phyloP scores from a whole-genome alignment of 1,140 invertebrate species.

The Halesus radiatus region DNA sequence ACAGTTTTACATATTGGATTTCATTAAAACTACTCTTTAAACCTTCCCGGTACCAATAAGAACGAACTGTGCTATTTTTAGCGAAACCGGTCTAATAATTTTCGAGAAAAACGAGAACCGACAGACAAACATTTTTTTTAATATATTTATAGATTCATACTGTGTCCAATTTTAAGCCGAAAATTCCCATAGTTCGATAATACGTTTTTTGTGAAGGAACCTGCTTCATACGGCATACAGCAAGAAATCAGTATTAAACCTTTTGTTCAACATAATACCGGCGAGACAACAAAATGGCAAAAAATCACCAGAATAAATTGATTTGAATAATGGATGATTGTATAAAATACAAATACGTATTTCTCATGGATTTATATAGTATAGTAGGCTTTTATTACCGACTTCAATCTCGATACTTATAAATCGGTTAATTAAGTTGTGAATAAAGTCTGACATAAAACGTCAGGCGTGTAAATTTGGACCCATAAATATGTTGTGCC shows the following conservation, averaged over 20 bases:
- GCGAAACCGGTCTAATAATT: too few relatives aligned
- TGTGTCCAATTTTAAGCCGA: neutral
- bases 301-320: slow-evolving; percentile 22
- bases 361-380: slow-evolving; percentile 4
- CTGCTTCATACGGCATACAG: neutral
- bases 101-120: too few relatives aligned
- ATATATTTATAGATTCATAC: too few relatives aligned
- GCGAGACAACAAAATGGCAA: slow-evolving; percentile 8
- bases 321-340: slow-evolving; percentile 21
- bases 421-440: slow-evolving; percentile 39
- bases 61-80: too few relatives aligned
- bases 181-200: neutral
- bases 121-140: too few relatives aligned
- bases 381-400: slow-evolving; percentile 19
- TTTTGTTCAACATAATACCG: slow-evolving; percentile 22
- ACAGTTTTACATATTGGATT: too few relatives aligned
- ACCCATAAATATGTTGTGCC: slow-evolving; percentile 41
- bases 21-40: too few relatives aligned
- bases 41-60: too few relatives aligned
- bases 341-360: slow-evolving; percentile 35
- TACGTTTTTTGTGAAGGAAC: too few relatives aligned
- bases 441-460: slow-evolving; percentile 25
- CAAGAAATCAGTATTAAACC: slow-evolving; percentile 23
- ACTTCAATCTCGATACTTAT: slow-evolving; percentile 19
- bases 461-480: slow-evolving; percentile 25